Evolutionary conservation across 2,797 vertebrate species (phyloP), one percentile per base, ranked within the genome.

Genomic region (Jordanella pulchra): DNA sequence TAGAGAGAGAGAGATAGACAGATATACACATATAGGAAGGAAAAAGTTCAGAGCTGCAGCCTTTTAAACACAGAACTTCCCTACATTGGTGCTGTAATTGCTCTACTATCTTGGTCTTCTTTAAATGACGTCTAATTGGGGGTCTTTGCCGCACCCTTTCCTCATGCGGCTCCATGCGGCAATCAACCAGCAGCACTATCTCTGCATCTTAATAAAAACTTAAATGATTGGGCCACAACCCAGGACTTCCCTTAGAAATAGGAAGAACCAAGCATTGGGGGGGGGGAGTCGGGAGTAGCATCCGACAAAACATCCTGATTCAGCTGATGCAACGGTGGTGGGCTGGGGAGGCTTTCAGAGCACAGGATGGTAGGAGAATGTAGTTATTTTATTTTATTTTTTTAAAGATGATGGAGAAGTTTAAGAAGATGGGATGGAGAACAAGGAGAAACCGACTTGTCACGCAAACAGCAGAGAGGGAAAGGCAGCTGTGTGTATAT

Each of bases 121-220:
- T 90, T 86, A 86, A 92, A 87, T 56, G 79, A 72, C 5, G 78
- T 54, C 83, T 92, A 93, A 93, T 92, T 91, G 87, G 87, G 76
- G 77, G 70, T 21, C 64, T 61, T 73, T 45, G 42, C 85, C 85
- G 77, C 92, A 90, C 93, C 93, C 92, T 91, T 94, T 95, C 93
- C 94, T 93, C 86, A 66, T 83, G 78, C 7, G 82, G 86, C 89
- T 87, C 87, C 81, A 44, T 18, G 73, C n/a, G 7, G 85, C 88
- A 93, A 93, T 93, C 92, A 94, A 89, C 80, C 82, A 89, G 84
- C 74, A 7, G 23, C 35, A 30, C 84, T 92, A 94, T 95, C 93
- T 18, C 68, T 76, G 44, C 76, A 93, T 92, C 90, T 92, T 84
- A 91, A 86, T 91, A 92, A 93, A 93, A 93, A 88, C 89, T 86